Evolutionary conservation across 92 coral and sea anemone species (phyloP).

Genomic region (Zoanthus solanderi): DNA sequence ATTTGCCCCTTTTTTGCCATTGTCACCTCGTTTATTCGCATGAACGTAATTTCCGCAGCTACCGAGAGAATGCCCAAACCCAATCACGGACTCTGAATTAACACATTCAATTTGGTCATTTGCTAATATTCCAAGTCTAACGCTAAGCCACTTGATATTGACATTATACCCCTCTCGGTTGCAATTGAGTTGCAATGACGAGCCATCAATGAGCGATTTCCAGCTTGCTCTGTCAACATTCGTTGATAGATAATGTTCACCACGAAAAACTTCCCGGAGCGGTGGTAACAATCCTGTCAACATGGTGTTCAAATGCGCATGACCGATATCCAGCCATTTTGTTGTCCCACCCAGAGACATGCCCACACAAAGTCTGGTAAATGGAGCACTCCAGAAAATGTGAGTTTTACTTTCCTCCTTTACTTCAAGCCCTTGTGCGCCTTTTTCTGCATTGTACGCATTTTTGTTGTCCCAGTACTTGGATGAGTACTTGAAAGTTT

Average conservation of each 20-base stretch:
- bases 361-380: conserved; percentile 18
- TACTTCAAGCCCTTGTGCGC: background rate
- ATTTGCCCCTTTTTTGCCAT: conserved; percentile 32
- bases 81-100: conserved; percentile 63
- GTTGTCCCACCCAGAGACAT: background rate
- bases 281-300: background rate
- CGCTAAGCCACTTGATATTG: background rate
- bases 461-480: background rate
- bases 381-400: conserved; percentile 22
- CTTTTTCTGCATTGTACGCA: background rate
- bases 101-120: conserved; percentile 56
- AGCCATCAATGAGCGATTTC: conserved; percentile 53
- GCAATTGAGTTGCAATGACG: conserved; percentile 51
- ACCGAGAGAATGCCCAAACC: conserved; percentile 56
- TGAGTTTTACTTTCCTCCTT: background rate
- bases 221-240: conserved; percentile 48
- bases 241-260: background rate
- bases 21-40: background rate
- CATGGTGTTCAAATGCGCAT: background rate
- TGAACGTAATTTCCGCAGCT: conserved; percentile 58
- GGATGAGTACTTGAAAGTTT: background rate
- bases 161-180: conserved; percentile 63
- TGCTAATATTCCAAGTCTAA: conserved; percentile 65
- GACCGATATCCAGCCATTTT: conserved; percentile 17
- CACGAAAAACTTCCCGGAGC: background rate